Evolutionary conservation across 2,113 vertebrate species (phyloP), one percentile per base, ranked within the genome.

Genomic region (Dolichallabes microphthalmus): DNA sequence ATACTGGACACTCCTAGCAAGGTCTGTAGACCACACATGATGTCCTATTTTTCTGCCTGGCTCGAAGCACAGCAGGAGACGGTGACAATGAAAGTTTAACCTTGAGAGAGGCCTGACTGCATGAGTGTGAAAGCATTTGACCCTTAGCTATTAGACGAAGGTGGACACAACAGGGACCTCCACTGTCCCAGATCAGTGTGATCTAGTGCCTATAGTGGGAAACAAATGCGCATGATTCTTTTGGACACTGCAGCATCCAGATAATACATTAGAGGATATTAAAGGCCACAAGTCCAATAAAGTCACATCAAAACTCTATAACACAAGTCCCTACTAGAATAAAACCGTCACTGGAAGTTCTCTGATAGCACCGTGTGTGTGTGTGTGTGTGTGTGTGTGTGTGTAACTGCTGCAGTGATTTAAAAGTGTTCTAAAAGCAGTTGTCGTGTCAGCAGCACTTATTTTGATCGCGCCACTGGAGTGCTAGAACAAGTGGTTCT

Each of bases 151-250:
- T 79, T 66, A 87, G 69, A 68, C 55, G 52, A 77, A 89, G 86
- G 74, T 75, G 58, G 64, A 45, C 74, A 82, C 79, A 63, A 53
- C 45, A 76, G 69, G 76, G 50, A 68, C 80, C 9, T 87, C 84
- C 90, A 87, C 80, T 82, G 86, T 88, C 90, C 85, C 60, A 85
- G 92, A 92, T 93, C 93, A 94, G 90, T 89, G 91, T 92, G 91
- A 91, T 89, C 81, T 90, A 88, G 92, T 74, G 45, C 88, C 91
- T 90, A 86, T 15, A 27, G 83, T 86, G 55, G 88, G 92, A 91
- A 89, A 88, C 86, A 84, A 68, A 83, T 3, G 68, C 5, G 35
- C 60, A 15, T 50, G 27, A 6, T 22, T 35, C 12, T 71, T 55
- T 66, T 76, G 75, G 91, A 92, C 91, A 86, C 91, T 86, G 91